These are phyloP conservation scores for Erythrocebus patas DNA, from an alignment of 2,113 vertebrate species.

Conservation along the genomic window DNA sequence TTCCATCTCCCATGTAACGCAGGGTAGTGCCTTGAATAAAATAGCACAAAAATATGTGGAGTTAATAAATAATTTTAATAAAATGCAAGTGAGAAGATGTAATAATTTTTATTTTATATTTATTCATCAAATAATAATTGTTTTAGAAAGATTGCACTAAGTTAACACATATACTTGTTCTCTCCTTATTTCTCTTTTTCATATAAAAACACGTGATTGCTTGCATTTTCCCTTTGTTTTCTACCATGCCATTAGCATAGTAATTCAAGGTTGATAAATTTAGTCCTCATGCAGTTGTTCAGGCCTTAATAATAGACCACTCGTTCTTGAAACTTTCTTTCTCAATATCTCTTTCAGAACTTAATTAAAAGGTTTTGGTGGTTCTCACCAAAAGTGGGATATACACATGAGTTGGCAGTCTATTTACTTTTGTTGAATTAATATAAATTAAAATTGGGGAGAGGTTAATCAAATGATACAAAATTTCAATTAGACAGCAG, in stretches of 20 bases:
- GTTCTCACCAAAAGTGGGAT: neutral
- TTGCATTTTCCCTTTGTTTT: neutral
- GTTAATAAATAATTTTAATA: neutral
- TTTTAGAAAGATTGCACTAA: neutral
- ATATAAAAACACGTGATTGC: neutral
- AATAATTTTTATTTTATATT: neutral
- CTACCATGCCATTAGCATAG: neutral
- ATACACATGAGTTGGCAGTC: neutral
- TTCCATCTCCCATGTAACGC: neutral
- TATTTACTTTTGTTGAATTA: neutral
- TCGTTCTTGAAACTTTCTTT: neutral
- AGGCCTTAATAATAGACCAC: neutral
- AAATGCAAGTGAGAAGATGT: neutral
- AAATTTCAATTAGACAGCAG: neutral
- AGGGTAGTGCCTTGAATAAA: neutral
- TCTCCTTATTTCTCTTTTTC: neutral
- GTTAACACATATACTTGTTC: neutral
- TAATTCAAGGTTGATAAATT: neutral
- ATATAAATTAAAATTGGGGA: neutral
- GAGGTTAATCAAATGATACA: neutral
- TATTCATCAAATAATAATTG: neutral
- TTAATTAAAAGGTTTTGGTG: neutral
- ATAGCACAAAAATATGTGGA: neutral
- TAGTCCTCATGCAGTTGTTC: neutral
- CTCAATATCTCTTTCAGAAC: neutral